These are phyloP conservation scores for Misgurnus mizolepis DNA, from an alignment of 2,113 vertebrate species.

Conservation along the genomic window DNA sequence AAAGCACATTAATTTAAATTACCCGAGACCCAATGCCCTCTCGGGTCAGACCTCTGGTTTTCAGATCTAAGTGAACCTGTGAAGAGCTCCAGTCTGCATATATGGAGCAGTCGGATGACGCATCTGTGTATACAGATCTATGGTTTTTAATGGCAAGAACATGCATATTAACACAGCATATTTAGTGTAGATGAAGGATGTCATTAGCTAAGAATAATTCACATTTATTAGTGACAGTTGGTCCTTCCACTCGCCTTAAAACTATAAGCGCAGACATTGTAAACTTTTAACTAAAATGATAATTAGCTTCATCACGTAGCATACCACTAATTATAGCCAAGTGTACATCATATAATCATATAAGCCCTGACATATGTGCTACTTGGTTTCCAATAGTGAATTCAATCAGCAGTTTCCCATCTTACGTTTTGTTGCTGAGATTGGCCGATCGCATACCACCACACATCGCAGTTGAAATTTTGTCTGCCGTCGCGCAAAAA, in stretches of 20 bases:
- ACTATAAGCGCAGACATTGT: not conserved
- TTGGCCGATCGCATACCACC: constrained; percentile 1
- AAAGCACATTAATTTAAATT: no score
- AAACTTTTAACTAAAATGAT: constrained; percentile 21
- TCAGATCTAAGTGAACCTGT: no score
- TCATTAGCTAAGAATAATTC: constrained; percentile 23
- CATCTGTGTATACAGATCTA: not conserved
- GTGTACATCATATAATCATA: not conserved
- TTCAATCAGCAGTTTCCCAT: constrained; percentile 12
- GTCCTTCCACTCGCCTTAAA: constrained; percentile 27
- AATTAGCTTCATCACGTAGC: constrained; percentile 20
- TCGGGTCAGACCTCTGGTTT: no score
- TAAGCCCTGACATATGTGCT: constrained; percentile 13
- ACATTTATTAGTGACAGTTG: not conserved
- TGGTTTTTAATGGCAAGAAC: not conserved
- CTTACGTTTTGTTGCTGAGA: not conserved
- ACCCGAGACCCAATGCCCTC: no score
- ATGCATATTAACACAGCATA: constrained; percentile 1
- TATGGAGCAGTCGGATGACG: not conserved
- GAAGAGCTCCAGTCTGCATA: no score
- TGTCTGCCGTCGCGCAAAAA: constrained; percentile 28
- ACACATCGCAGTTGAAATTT: constrained; percentile 10
- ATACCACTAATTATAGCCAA: constrained; percentile 33
- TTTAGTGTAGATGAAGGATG: not conserved
- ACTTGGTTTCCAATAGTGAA: not conserved